Conservation (phyloP, 2,888 invertebrate genomes). For the Hypselothyrea guttata region DNA sequence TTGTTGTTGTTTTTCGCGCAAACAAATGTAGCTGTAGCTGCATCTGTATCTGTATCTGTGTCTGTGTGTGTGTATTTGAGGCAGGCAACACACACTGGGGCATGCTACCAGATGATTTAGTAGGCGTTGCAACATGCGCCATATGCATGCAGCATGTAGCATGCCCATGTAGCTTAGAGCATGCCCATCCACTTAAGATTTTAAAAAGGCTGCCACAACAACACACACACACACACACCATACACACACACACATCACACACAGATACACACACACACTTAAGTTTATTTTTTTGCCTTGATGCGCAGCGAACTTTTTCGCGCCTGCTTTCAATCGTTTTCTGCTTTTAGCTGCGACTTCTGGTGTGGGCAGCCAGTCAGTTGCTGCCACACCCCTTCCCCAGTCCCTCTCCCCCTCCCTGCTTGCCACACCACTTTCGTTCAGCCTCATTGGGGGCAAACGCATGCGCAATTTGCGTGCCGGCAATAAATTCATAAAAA, state of each 20-base stretch:
- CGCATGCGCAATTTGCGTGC: constrained; percentile 72
- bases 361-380: constrained; percentile 38
- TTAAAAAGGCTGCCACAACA: constrained; percentile 57
- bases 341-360: constrained; percentile 38
- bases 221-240: constrained; percentile 32
- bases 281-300: constrained; percentile 26
- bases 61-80: no score
- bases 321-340: constrained; percentile 52
- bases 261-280: constrained; percentile 23
- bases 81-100: constrained; percentile 63
- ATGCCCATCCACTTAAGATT: constrained; percentile 61
- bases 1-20: constrained; percentile 49
- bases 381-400: neutral
- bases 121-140: constrained; percentile 74
- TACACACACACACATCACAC: constrained; percentile 28
- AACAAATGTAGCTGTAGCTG: constrained; percentile 55
- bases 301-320: constrained; percentile 48
- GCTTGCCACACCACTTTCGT: constrained; percentile 27
- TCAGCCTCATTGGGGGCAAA: constrained; percentile 71
- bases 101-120: constrained; percentile 71
- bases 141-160: constrained; percentile 76
- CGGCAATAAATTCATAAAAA: constrained; percentile 74
- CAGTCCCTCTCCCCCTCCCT: neutral
- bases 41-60: no score
- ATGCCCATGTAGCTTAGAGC: constrained; percentile 35